Evolutionary conservation across 2,888 invertebrate species (phyloP).

Genomic region (Dusona sp.): DNA sequence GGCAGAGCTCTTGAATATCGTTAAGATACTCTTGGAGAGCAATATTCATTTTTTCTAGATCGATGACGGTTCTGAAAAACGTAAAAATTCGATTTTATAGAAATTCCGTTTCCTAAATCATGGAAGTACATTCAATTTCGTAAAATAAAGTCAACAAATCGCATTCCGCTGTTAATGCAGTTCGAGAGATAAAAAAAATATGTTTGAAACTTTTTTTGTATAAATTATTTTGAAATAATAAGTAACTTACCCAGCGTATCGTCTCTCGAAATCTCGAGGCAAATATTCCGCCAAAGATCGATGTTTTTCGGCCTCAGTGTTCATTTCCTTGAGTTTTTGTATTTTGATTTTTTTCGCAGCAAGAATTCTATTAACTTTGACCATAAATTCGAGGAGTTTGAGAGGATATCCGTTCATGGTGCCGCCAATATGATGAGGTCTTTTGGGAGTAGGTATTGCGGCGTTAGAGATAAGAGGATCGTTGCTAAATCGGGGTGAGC

Average conservation of each 20-base stretch:
- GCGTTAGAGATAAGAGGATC: conserved; percentile 89
- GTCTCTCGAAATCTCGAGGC: conserved; percentile 94
- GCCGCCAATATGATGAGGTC: conserved; percentile 85
- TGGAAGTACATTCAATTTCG: not conserved
- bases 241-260: conserved; percentile 91
- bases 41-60: conserved; percentile 95
- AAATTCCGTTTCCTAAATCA: not conserved
- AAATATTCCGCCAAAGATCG: conserved; percentile 92
- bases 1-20: conserved; percentile 93
- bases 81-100: conserved; percentile 12
- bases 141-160: not conserved
- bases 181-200: too few species aligned
- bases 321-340: conserved; percentile 92
- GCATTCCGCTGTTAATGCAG: too few species aligned
- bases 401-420: conserved; percentile 93
- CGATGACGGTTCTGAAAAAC: conserved; percentile 88
- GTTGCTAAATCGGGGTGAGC: conserved; percentile 85
- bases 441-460: conserved; percentile 79
- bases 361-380: conserved; percentile 94
- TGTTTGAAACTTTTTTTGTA: not conserved
- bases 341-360: conserved; percentile 93
- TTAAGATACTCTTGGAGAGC: conserved; percentile 94
- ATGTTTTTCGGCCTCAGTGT: conserved; percentile 95
- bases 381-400: conserved; percentile 93
- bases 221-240: not conserved